Evolutionary conservation across 2,797 vertebrate species (phyloP), one percentile per base, ranked within the genome.

Genomic region (Garrulus glandarius): DNA sequence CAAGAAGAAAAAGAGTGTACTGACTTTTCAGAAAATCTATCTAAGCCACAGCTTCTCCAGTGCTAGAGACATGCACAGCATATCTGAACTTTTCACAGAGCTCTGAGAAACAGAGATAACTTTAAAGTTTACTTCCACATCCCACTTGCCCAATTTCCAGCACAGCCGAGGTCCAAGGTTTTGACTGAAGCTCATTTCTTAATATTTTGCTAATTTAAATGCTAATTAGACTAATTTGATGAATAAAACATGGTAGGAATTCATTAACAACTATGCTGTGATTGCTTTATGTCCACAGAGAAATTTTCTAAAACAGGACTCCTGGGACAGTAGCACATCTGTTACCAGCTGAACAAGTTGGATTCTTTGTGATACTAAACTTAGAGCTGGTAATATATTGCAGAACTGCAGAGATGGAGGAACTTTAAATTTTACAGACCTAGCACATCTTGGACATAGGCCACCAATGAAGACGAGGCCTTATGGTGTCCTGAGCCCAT

Each of bases 181-280:
- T 93, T 85, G 53, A 93, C 57, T 94, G 68, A 85, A 77, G 29
- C 81, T 93, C 56, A 83, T 92, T 86, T 95, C 76, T 77, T 92
- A 78, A 94, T 95, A 94, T 89, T 96, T 87, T 90, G 77, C 93
- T 92, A 95, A 96, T 96, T 95, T 96, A 97, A 94, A 97, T 97
- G 96, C 96, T 95, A 97, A 96, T 97, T 95, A 96, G 88, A 67
- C 41, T 94, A 97, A 97, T 93, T 93, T 96, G 84, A 88, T 77
- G 89, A 93, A 84, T 92, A 89, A 93, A 79, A 89, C n/a, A 43
- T 87, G 92, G 63, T 55, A 96, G 86, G 89, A 92, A 96, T 96
- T 93, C 74, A 91, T 95, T 92, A 92, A 71, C 77, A 93, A 79
- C 53, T 92, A 50, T 78, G 59, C 68, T 87, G 84, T 27, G 37